Base-by-base conservation (phyloP, 2,113 vertebrate genomes). In the Cyphomyrus plagiostoma region DNA sequence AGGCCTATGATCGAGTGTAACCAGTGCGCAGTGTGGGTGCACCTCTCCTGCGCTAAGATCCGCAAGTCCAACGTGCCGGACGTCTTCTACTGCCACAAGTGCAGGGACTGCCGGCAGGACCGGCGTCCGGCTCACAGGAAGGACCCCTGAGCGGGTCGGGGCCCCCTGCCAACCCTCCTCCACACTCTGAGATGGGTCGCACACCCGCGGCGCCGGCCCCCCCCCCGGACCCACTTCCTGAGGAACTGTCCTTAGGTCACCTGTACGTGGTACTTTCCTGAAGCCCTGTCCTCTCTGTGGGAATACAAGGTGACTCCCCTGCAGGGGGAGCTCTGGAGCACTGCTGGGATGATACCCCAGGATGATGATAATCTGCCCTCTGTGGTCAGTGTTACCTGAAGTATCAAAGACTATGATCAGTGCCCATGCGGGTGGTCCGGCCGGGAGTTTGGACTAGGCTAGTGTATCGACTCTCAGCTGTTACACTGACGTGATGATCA, bases 1-100 rank as follows among this genome's bases (percentile, higher is more conserved):
- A 93, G 97, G 84, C 97, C 97, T 0, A 98, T 98, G 97, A 98
- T 98, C 17, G 97, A 98, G 93, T 98, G 97, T 92, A 98, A 97
- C 93, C 95, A 97, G 89, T 98, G 97, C 83, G 95, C 96, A 80
- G 97, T 97, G 0, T 98, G 97, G 97, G 97, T 98, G 90, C 97
- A 98, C 89, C 95, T 98, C 83, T 98, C 97, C 4, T 98, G 97
- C 48, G 97, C 97, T 30, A 98, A 98, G 95, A 98, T 98, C 92
- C 97, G 97, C 93, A 98, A 98, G 94, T 98, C 97, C 88, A 98
- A 98, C 15, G 97, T 98, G 84, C 97, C 97, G 0, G 97, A 98
- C 93, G 97, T 98, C 94, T 98, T 98, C 95, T 98, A 97, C 94
- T 98, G 97, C 92, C 97, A 97, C 95, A 97, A 97, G 94, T 97